These are phyloP conservation scores for Dicrostonyx torquatus DNA, from an alignment of 2,797 vertebrate species.

Conservation along the genomic window DNA sequence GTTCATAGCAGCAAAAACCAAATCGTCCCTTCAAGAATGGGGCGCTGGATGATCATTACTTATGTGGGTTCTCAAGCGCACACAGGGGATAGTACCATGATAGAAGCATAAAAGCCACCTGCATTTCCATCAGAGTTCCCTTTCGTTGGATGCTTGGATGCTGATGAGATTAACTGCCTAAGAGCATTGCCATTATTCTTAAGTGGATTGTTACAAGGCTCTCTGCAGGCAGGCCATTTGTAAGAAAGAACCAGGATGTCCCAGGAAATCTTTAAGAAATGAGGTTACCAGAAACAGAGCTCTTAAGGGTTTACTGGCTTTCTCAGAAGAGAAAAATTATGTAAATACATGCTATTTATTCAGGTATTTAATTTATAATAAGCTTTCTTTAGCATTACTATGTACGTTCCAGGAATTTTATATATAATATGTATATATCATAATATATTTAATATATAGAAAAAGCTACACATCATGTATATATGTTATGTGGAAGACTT, in stretches of 20 bases:
- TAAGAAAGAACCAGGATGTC: constrained; percentile 45
- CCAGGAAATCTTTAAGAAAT: constrained; percentile 59
- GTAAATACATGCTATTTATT: constrained; percentile 63
- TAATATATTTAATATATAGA: not conserved
- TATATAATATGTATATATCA: not conserved
- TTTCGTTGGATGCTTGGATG: not conserved
- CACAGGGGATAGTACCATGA: not conserved
- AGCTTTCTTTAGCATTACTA: constrained; percentile 45
- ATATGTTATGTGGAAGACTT: not conserved
- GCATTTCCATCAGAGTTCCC: not conserved
- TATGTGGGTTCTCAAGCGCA: not conserved
- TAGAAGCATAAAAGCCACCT: not conserved
- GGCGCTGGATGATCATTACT: not conserved
- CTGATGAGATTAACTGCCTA: constrained; percentile 46
- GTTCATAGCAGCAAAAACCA: not conserved
- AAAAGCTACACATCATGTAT: not conserved
- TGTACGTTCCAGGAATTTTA: constrained; percentile 13
- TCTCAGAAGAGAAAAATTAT: constrained; percentile 65
- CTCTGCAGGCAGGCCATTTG: constrained; percentile 18
- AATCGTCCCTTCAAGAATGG: not conserved
- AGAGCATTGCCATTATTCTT: constrained; percentile 54
- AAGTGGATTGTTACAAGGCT: constrained; percentile 49
- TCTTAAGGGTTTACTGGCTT: constrained; percentile 54
- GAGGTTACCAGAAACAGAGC: constrained; percentile 66
- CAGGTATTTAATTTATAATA: constrained; percentile 54